A percentile compares a stretch with the other conserved stretches of the same genome.
Conservation (phyloP, 2,113 vertebrate genomes). For the Neotoma lepida region DNA sequence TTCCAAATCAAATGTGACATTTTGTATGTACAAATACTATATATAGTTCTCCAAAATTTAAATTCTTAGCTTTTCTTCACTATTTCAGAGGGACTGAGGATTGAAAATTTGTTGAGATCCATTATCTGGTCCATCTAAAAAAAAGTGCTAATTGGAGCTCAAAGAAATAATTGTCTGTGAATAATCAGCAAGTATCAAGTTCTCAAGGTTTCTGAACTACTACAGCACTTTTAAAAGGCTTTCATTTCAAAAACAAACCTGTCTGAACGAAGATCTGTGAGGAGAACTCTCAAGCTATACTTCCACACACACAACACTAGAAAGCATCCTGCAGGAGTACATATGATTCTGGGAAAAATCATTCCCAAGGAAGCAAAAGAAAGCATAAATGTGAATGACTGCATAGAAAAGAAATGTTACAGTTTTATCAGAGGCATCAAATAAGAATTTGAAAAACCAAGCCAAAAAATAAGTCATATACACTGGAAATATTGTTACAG, state of each 20-base stretch:
- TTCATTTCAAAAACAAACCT: slow-evolving; percentile 16
- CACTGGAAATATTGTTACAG: neutral
- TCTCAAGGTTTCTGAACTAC: neutral
- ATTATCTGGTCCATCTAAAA: neutral
- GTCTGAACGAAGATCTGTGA: neutral
- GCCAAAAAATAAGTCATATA: neutral
- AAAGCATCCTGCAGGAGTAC: neutral
- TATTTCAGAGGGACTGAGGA: slow-evolving; percentile 18
- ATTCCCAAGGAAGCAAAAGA: neutral
- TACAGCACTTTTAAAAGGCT: neutral
- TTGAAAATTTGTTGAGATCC: slow-evolving; percentile 7
- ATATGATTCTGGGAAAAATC: neutral
- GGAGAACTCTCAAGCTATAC: neutral
- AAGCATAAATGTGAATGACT: neutral
- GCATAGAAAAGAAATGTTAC: neutral
- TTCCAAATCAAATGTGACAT: neutral
- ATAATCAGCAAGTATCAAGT: neutral
- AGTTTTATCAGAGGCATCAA: neutral
- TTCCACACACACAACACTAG: neutral
- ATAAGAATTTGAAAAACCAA: slow-evolving; percentile 7
- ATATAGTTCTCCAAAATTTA: slow-evolving; percentile 3
- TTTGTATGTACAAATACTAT: neutral
- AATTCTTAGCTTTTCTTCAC: neutral
- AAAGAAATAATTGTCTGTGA: slow-evolving; percentile 31
- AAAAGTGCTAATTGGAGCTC: neutral